These are phyloP conservation scores for Meganola albula DNA, from an alignment of 2,888 invertebrate genomes.

Conservation along the genomic window DNA sequence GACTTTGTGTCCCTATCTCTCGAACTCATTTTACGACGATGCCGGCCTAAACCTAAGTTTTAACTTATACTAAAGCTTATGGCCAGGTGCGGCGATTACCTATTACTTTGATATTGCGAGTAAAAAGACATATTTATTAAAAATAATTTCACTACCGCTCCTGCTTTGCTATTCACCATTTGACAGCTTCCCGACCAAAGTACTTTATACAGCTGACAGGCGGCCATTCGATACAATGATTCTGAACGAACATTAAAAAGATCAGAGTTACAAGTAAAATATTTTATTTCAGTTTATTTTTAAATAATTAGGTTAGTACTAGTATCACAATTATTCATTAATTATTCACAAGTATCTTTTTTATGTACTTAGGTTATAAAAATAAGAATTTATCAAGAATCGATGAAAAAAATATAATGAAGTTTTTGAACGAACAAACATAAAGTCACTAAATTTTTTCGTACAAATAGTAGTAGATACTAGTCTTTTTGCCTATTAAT, in stretches of 20 bases:
- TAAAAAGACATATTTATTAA: constrained; percentile 68
- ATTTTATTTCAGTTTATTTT: too few relatives aligned
- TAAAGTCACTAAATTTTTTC: too few relatives aligned
- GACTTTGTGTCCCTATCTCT: constrained; percentile 83
- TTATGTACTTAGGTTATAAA: too few relatives aligned
- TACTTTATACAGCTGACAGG: constrained; percentile 49
- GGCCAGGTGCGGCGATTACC: constrained; percentile 52
- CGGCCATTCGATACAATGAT: constrained; percentile 35
- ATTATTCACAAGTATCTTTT: too few relatives aligned
- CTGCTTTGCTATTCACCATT: constrained; percentile 56
- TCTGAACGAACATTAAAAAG: constrained; percentile 32
- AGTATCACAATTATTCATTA: too few relatives aligned
- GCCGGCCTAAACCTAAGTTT: constrained; percentile 33
- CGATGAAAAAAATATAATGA: too few relatives aligned
- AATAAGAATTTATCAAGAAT: too few relatives aligned
- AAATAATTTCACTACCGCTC: constrained; percentile 65
- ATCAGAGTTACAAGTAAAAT: neutral
- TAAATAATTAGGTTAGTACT: too few relatives aligned
- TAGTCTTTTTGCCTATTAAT: too few relatives aligned
- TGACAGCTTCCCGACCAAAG: constrained; percentile 43
- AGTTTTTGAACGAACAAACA: too few relatives aligned
- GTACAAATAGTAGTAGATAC: too few relatives aligned
- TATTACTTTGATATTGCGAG: constrained; percentile 58
- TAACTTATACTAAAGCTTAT: constrained; percentile 42
- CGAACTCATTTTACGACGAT: constrained; percentile 75